Conservation (phyloP, 2,888 invertebrate species). For the Scrobipalpa costella region DNA sequence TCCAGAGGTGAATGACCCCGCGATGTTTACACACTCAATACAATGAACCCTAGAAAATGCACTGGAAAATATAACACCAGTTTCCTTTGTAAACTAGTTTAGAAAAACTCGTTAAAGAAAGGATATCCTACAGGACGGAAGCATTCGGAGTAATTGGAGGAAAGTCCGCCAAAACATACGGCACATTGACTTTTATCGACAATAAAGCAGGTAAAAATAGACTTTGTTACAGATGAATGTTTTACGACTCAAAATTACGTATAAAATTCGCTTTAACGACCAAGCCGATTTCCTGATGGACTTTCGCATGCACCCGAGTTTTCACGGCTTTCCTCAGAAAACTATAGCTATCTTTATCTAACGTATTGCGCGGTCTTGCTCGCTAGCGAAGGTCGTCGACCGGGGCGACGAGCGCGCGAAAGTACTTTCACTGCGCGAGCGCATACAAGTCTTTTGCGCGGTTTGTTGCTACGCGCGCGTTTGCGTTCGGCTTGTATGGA, state of each 20-base stretch:
- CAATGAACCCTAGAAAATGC: slow-evolving; percentile 20
- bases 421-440: slow-evolving; percentile 79
- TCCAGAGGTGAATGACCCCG: slow-evolving; percentile 9
- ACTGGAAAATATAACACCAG: not conserved
- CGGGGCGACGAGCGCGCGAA: slow-evolving; percentile 78
- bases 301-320: slow-evolving; percentile 66
- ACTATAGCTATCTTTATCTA: slow-evolving; percentile 56
- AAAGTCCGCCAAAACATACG: slow-evolving; percentile 8
- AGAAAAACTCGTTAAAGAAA: not conserved
- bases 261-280: slow-evolving; percentile 69
- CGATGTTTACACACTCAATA: slow-evolving; percentile 7
- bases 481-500: slow-evolving; percentile 54
- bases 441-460: slow-evolving; percentile 64
- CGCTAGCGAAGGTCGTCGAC: slow-evolving; percentile 69
- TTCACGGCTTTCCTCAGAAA: slow-evolving; percentile 71
- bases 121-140: slow-evolving; percentile 21
- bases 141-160: not conserved
- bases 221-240: slow-evolving; percentile 25
- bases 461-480: slow-evolving; percentile 56
- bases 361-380: slow-evolving; percentile 47
- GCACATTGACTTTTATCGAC: not conserved
- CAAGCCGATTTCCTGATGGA: slow-evolving; percentile 68
- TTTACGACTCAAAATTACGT: slow-evolving; percentile 37
- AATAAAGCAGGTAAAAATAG: not conserved
- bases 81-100: slow-evolving; percentile 1